Percentiles rank a stretch among this genome's conserved stretches.
Evolutionary conservation across 2,888 invertebrate species (phyloP).

Genomic region (Lasioglossum malachurum): DNA sequence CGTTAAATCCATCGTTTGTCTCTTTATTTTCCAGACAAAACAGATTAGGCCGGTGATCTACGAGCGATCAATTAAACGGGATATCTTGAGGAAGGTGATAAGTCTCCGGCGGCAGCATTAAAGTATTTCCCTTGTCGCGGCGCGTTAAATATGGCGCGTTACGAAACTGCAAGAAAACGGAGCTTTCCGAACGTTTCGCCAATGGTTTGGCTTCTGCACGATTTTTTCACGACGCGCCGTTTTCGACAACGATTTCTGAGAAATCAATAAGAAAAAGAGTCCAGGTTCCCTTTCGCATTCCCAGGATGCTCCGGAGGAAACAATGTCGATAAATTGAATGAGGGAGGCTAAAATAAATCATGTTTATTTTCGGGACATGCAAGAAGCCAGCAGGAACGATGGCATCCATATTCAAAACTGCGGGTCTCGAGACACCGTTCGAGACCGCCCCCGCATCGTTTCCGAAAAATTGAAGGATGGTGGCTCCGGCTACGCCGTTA

Average conservation of each 20-base stretch:
- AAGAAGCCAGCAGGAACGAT: not conserved
- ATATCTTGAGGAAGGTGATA: conserved; percentile 31
- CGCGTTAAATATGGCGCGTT: conserved; percentile 11
- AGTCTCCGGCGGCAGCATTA: conserved; percentile 15
- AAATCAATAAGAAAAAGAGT: no score
- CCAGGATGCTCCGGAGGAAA: not conserved
- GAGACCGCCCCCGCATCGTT: conserved; percentile 22
- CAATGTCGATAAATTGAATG: not conserved
- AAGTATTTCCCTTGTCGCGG: conserved; percentile 12
- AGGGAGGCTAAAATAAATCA: not conserved
- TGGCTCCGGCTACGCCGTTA: conserved; percentile 27
- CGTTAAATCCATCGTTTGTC: conserved; percentile 26
- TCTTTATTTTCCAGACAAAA: conserved; percentile 34
- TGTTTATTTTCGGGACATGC: not conserved
- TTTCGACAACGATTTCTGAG: not conserved
- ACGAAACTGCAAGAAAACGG: conserved; percentile 20
- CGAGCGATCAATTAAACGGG: conserved; percentile 50
- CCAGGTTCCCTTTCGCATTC: no score
- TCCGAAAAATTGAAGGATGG: conserved; percentile 68
- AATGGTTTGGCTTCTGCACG: not conserved
- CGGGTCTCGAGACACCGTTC: conserved; percentile 16
- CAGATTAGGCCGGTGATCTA: conserved; percentile 47
- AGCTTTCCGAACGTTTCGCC: not conserved
- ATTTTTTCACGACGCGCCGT: not conserved
- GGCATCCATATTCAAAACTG: conserved; percentile 14